A percentile compares a stretch with the other conserved stretches of the same genome.
Evolutionary conservation across 2,888 invertebrate genomes (phyloP).

Genomic region (Rhagophthalmus giganteus): DNA sequence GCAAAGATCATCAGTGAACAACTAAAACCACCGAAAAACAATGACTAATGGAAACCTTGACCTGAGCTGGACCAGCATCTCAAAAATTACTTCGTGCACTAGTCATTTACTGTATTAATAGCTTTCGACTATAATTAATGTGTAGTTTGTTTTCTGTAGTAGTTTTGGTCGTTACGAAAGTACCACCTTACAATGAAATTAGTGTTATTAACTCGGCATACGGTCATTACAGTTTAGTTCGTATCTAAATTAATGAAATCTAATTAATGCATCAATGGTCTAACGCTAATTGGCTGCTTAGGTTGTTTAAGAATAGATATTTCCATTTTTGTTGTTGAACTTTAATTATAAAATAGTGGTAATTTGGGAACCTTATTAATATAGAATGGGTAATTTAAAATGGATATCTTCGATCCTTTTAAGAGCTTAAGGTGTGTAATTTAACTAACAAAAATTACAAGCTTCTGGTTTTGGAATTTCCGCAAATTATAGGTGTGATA

Average conservation of each 20-base stretch:
- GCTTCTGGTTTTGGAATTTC: constrained; percentile 12
- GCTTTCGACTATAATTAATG: constrained; percentile 19
- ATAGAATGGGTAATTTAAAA: neutral
- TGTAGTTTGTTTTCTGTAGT: constrained; percentile 14
- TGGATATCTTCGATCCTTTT: neutral
- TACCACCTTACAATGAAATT: constrained; percentile 11
- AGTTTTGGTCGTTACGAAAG: constrained; percentile 6
- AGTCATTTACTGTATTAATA: constrained; percentile 22
- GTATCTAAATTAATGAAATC: constrained; percentile 3
- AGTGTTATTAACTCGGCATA: constrained; percentile 12
- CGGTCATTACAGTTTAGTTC: constrained; percentile 11
- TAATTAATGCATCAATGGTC: neutral
- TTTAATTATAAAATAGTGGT: neutral
- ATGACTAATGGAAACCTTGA: constrained; percentile 26
- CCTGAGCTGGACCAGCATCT: constrained; percentile 21
- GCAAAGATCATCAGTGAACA: constrained; percentile 1
- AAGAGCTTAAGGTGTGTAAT: constrained; percentile 1
- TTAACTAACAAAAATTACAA: constrained; percentile 8
- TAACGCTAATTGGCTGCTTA: too few species aligned
- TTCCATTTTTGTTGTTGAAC: neutral
- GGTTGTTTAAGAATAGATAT: too few species aligned
- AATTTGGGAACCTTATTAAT: neutral
- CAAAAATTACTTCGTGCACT: constrained; percentile 22
- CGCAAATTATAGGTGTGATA: constrained; percentile 4
- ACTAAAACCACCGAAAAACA: constrained; percentile 14